Evolutionary conservation across 2,113 vertebrate species (phyloP), one percentile per base, ranked within the genome.

Genomic region (Salminus brasiliensis): DNA sequence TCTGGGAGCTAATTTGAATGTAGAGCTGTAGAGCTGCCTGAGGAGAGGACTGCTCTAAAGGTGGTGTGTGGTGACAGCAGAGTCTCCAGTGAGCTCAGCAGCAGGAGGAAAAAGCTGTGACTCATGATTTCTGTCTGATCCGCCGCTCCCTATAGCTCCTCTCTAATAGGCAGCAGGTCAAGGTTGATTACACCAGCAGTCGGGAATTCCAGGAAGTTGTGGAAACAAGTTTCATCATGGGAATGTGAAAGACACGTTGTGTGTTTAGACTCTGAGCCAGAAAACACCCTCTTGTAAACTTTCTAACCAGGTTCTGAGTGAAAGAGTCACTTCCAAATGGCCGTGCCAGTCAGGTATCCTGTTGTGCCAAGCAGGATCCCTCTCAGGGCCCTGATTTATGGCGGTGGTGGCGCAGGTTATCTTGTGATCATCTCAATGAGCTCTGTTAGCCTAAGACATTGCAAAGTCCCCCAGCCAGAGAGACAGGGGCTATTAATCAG

Each of bases 401-500:
- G 70, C 80, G 16, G 11, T 8, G 45, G 53, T 29, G 30, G 30
- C 25, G 76, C 60, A 69, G 65, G 79, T 82, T 72, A 78, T 85
- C 65, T 36, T 39, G 34, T 70, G 78, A 72, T 72, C 74, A 73
- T 82, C 68, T 68, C 75, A 72, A 65, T 69, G n/a, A 55, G 74
- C 34, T 80, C 62, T 78, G 73, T 65, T 71, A 62, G 74, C 63
- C 69, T 69, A 65, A 66, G 63, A 67, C 76, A 52, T 15, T 39
- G 70, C 63, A 49, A 71, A 60, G 66, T 76, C 73, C 34, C 73
- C 45, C 45, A 73, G 71, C 74, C 25, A 36, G 72, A 57, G 47
- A 49, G 81, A 81, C 72, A 49, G 45, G 52, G 63, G 32, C 69
- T 81, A 76, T 84, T 83, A 72, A 69, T 84, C 74, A 81, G 59